These are phyloP conservation scores for Leistus spinibarbis DNA, from an alignment of 2,888 invertebrate genomes.

Conservation along the genomic window DNA sequence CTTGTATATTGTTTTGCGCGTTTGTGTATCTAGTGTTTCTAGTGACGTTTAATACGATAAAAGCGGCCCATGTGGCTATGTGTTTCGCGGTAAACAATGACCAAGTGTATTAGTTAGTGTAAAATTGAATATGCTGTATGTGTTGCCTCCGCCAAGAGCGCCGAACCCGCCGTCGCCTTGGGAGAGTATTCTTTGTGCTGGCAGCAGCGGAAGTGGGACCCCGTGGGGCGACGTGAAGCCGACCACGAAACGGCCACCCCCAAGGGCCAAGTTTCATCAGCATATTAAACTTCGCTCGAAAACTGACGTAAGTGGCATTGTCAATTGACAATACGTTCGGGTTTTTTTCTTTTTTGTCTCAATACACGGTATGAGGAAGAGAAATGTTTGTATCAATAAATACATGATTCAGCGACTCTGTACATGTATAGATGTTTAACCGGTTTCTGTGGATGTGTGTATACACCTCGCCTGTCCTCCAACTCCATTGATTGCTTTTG, in stretches of 20 bases:
- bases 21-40: not conserved
- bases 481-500: slow-evolving; percentile 35
- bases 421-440: slow-evolving; percentile 22
- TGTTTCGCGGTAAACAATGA: slow-evolving; percentile 4
- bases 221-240: slow-evolving; percentile 10
- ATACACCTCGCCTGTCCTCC: slow-evolving; percentile 3
- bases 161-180: slow-evolving; percentile 59
- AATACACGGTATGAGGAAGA: slow-evolving; percentile 32
- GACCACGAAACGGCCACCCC: slow-evolving; percentile 16
- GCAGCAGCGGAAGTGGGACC: slow-evolving; percentile 30
- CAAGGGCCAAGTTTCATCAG: slow-evolving; percentile 20
- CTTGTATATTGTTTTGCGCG: not conserved
- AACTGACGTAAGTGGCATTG: slow-evolving; percentile 21
- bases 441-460: slow-evolving; percentile 7
- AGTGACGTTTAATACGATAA: not conserved
- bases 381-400: slow-evolving; percentile 32
- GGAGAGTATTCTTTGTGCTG: slow-evolving; percentile 57
- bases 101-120: not conserved
- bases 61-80: not conserved
- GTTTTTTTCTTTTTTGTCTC: not conserved
- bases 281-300: slow-evolving; percentile 15
- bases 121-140: slow-evolving; percentile 56
- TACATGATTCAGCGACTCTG: slow-evolving; percentile 26
- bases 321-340: not conserved
- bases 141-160: slow-evolving; percentile 60